Evolutionary conservation across 2,113 vertebrate species (phyloP), one percentile per base, ranked within the genome.

Genomic region (Agapornis roseicollis): DNA sequence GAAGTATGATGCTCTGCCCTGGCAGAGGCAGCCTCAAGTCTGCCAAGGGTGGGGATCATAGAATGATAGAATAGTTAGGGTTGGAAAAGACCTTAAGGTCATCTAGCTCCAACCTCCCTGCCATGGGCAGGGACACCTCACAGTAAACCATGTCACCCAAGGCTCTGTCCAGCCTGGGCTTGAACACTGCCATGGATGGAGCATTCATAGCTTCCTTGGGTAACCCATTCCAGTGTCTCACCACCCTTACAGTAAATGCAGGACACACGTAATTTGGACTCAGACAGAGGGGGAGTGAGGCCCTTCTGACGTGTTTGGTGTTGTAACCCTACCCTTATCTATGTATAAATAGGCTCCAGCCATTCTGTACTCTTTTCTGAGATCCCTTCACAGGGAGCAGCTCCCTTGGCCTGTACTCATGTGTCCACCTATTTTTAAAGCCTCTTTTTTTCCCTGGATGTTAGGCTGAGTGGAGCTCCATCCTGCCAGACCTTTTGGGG

Each of bases 251-350:
- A 55, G 53, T 33, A 55, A 20, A 33, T 0, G 0, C 52, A 64
- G 60, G 41, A 86, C 2, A 0, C 5, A 10, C 16, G 49, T 63
- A 61, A 64, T 77, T 63, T 1, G 7, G 80, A 53, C 56, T 50
- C 2, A 6, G 77, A 16, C 50, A 68, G 27, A 61, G 77, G 7
- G 47, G 35, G 47, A 70, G 29, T 1, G 0, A 63, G 85, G 68
- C 70, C 47, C 23, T 74, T 66, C 53, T 96, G 94, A 94, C 7
- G 9, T 61, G 25, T 42, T 79, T 60, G 64, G 25, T 95, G 87
- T 91, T 90, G 94, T 82, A 95, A 90, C 28, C n/a, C 24, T 82
- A 85, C 22, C 52, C 52, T 94, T 91, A 88, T 91, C 95, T 73
- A 93, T 70, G 81, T 37, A 52, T 47, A 90, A 69, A n/a, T 58